Conservation (phyloP, 2,888 invertebrate species). For the Hylaea fasciaria region DNA sequence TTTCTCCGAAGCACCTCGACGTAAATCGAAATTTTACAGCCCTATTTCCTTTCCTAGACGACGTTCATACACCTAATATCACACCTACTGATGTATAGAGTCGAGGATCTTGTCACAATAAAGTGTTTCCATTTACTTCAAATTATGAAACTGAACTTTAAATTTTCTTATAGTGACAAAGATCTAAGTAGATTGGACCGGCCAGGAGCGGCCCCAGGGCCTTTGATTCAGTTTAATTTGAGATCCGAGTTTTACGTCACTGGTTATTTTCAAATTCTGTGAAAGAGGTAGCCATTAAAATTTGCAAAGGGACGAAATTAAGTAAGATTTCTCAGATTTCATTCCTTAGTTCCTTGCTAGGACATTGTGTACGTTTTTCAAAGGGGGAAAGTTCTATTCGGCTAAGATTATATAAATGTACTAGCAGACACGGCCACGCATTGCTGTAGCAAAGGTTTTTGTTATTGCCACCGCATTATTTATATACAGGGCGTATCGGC, state of each 20-base stretch:
- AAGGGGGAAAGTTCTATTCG: too few species aligned
- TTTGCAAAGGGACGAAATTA: conserved; percentile 23
- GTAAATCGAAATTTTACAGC: conserved; percentile 27
- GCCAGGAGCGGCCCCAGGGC: too few species aligned
- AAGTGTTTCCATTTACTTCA: background rate
- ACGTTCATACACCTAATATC: conserved; percentile 1
- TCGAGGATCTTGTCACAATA: background rate
- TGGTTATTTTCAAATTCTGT: conserved; percentile 32
- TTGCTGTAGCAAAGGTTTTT: too few species aligned
- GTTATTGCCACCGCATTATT: too few species aligned
- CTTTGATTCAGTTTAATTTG: too few species aligned
- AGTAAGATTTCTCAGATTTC: conserved; percentile 13
- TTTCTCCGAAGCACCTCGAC: conserved; percentile 8
- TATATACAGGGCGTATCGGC: too few species aligned
- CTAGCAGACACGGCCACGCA: too few species aligned
- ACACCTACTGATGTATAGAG: background rate
- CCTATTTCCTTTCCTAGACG: conserved; percentile 8
- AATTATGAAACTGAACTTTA: too few species aligned
- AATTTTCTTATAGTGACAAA: too few species aligned
- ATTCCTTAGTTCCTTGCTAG: conserved; percentile 9
- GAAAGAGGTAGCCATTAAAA: conserved; percentile 33
- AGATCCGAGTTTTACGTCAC: conserved; percentile 36
- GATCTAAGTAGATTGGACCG: too few species aligned
- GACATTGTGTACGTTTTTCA: too few species aligned
- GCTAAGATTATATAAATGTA: too few species aligned